These are phyloP conservation scores for Pseudomugil tenellus DNA, from an alignment of 2,797 vertebrate species.

Conservation along the genomic window DNA sequence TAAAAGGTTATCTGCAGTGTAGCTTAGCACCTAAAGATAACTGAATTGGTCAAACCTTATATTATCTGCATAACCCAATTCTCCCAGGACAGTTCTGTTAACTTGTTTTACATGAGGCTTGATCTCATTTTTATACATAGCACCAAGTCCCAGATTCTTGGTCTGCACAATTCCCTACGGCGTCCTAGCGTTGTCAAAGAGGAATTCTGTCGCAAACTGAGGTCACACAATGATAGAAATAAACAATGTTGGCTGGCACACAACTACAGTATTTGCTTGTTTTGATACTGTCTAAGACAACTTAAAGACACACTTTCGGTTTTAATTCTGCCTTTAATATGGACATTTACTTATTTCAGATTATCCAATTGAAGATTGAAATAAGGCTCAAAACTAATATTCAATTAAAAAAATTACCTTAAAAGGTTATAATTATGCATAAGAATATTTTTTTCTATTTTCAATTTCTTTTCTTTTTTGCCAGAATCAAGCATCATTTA, in stretches of 20 bases:
- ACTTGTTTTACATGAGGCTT: constrained; percentile 71
- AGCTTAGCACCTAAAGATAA: constrained; percentile 33
- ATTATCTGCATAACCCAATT: constrained; percentile 52
- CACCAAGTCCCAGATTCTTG: constrained; percentile 74
- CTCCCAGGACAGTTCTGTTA: constrained; percentile 37
- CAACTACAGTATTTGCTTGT: too few relatives aligned
- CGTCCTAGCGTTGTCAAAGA: constrained; percentile 52
- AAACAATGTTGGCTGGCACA: constrained; percentile 10
- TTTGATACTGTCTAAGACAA: too few relatives aligned
- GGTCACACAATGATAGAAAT: constrained; percentile 15
- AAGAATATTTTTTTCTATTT: too few relatives aligned
- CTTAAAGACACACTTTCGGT: too few relatives aligned
- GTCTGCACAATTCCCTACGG: constrained; percentile 43
- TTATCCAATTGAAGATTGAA: too few relatives aligned
- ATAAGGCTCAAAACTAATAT: too few relatives aligned
- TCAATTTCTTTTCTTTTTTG: too few relatives aligned
- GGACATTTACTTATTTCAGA: too few relatives aligned
- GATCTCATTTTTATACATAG: constrained; percentile 80
- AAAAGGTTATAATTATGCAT: too few relatives aligned
- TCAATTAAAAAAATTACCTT: too few relatives aligned
- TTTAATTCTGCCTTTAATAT: too few relatives aligned
- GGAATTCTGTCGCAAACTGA: constrained; percentile 27
- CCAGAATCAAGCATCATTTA: too few relatives aligned
- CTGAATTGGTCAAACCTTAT: constrained; percentile 52
- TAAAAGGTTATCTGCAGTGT: constrained; percentile 25